Evolutionary conservation across 2,797 vertebrate species (phyloP), one percentile per base, ranked within the genome.

Genomic region (Anguilla megastoma): DNA sequence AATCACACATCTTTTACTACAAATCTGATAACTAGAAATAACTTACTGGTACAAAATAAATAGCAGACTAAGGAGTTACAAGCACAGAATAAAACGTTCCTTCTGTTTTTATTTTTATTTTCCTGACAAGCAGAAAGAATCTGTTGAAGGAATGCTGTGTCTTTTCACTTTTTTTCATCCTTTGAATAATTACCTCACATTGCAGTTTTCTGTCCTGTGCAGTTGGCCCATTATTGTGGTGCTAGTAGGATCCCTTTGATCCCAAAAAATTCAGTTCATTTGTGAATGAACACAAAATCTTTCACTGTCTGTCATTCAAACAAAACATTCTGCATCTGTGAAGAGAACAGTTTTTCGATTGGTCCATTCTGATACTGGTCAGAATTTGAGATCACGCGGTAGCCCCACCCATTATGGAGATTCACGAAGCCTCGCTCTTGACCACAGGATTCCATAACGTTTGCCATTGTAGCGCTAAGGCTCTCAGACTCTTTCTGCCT

Each of bases 401-500:
- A 8, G 63, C 18, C 5, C n/a, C 1, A 14, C 69, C 9, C 69
- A 76, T 36, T 76, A 3, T 12, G 3, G 71, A 9, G 9, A 12
- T 76, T 36, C 30, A 33, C 2, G 8, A 69, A 69, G 24, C 63
- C 63, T 27, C 27, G 63, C n/a, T 69, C 24, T 69, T 45, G 45
- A 18, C 74, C 74, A 41, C 30, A 76, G 12, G 12, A 76, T 14
- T 8, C 10, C 27, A 33, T 71, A 1, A 69, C 24, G 0, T 69
- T 24, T 69, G 63, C n/a, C 24, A 8, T 69, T 88, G 48, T 86
- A n/a, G 84, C n/a, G 56, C 88, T 58, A 27, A 63, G 89, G 89
- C 88, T 84, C 84, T 90, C 1, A 69, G 63, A n/a, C 30, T 84
- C 21, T 69, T 24, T 60, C 1, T 58, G 45, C 89, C 85, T 90